Percentiles rank a stretch among this genome's conserved stretches.
Evolutionary conservation across 2,113 vertebrate genomes (phyloP).

Genomic region (Anoura caudifer): DNA sequence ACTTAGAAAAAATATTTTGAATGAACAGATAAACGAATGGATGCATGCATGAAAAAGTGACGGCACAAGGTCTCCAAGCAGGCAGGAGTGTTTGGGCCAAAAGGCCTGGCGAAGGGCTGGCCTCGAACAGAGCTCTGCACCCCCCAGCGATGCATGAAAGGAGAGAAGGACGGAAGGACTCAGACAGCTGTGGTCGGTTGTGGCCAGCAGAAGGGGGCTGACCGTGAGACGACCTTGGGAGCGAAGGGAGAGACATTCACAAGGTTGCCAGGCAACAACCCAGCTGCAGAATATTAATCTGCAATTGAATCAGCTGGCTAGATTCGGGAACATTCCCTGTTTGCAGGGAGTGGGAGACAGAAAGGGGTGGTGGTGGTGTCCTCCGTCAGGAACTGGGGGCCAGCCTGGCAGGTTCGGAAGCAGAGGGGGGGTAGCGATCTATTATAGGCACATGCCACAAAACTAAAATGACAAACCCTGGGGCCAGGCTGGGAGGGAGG

Average conservation of each 20-base stretch:
- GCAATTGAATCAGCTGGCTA: background rate
- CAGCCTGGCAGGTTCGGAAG: background rate
- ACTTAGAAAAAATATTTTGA: background rate
- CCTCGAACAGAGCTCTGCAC: background rate
- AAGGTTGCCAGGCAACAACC: slow-evolving; percentile 42
- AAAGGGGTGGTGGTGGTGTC: background rate
- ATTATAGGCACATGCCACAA: no score
- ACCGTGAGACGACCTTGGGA: background rate
- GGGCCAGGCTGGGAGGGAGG: background rate
- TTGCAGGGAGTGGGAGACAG: background rate
- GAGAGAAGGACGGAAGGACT: background rate
- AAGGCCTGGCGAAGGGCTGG: background rate
- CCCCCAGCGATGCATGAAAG: background rate
- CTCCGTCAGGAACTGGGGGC: background rate
- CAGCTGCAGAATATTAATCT: slow-evolving; percentile 7
- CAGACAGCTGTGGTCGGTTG: background rate
- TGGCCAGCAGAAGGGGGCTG: background rate
- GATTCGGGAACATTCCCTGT: background rate
- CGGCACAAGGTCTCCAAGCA: background rate
- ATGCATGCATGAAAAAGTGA: background rate
- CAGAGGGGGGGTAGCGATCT: background rate
- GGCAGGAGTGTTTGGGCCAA: background rate
- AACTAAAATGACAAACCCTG: background rate
- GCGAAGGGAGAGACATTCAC: background rate
- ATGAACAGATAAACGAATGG: no score